phyloP scores from a whole-genome alignment of 2,888 invertebrate species.

The Galeruca laticollis region DNA sequence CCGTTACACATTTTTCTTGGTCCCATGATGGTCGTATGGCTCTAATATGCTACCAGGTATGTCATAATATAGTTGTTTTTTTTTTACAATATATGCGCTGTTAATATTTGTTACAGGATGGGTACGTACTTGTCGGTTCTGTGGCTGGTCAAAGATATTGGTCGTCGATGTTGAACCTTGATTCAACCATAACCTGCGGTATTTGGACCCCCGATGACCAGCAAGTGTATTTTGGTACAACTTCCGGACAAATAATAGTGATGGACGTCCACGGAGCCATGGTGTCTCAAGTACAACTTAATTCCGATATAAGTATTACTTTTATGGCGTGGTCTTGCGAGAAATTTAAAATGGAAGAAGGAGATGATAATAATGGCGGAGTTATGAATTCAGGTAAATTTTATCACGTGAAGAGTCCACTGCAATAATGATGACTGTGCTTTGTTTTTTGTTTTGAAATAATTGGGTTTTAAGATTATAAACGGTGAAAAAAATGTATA shows the following conservation, averaged over 20 bases:
- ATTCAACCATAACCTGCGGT: conserved; percentile 94
- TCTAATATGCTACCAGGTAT: conserved; percentile 94
- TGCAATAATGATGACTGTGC: too few species aligned
- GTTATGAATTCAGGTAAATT: conserved; percentile 67
- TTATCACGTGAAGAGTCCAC: too few species aligned
- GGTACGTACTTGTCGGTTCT: conserved; percentile 97
- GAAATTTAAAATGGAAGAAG: conserved; percentile 98
- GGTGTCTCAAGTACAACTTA: conserved; percentile 92
- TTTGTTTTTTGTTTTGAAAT: too few species aligned
- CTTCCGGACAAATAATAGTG: conserved; percentile 93
- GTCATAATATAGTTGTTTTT: conserved; percentile 33
- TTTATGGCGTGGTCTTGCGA: conserved; percentile 98
- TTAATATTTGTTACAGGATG: conserved; percentile 76
- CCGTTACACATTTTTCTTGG: conserved; percentile 98
- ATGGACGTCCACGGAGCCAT: conserved; percentile 98
- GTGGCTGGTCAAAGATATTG: conserved; percentile 98
- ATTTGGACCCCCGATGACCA: conserved; percentile 99
- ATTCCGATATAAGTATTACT: conserved; percentile 87
- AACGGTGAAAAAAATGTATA: too few species aligned
- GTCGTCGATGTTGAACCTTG: conserved; percentile 96
- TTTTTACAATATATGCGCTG: neutral
- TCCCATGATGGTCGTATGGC: conserved; percentile 99
- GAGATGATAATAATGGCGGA: conserved; percentile 78
- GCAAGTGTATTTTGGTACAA: conserved; percentile 96
- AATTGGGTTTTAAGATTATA: too few species aligned